Evolutionary conservation across 2,113 vertebrate genomes (phyloP).

Genomic region (Tinamus guttatus): DNA sequence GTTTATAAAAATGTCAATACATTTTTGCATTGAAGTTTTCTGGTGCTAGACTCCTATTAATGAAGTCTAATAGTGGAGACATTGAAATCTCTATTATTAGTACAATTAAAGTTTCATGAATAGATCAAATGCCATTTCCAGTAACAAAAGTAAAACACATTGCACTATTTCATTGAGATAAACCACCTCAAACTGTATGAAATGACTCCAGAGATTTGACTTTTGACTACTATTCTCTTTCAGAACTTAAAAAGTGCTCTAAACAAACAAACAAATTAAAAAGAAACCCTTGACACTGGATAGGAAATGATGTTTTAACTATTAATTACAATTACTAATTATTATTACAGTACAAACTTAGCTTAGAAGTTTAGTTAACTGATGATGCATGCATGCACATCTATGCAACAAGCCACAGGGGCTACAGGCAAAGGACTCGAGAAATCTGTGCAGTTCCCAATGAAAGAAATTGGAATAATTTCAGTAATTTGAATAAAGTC

Average conservation of each 20-base stretch:
- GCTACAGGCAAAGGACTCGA: neutral
- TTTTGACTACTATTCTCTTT: too few relatives aligned
- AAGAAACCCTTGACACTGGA: neutral
- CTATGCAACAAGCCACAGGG: neutral
- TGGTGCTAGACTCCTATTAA: neutral
- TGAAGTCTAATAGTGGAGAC: neutral
- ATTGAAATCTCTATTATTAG: neutral
- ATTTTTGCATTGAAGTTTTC: neutral
- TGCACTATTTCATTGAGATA: neutral
- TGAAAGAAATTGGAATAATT: neutral
- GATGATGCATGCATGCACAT: accelerated
- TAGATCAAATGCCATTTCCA: neutral
- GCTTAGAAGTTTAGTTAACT: neutral
- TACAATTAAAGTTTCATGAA: neutral
- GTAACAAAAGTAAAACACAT: neutral
- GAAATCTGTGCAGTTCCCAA: neutral
- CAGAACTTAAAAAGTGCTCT: too few relatives aligned
- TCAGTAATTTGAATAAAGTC: neutral
- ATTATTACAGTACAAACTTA: neutral
- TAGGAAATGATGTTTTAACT: neutral
- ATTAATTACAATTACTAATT: neutral
- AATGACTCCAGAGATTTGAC: too few relatives aligned
- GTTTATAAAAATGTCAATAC: too few relatives aligned
- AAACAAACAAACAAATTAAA: neutral
- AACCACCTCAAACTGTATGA: neutral